phyloP scores from a whole-genome alignment of 2,113 vertebrate genomes.

The Prionailurus bengalensis region DNA sequence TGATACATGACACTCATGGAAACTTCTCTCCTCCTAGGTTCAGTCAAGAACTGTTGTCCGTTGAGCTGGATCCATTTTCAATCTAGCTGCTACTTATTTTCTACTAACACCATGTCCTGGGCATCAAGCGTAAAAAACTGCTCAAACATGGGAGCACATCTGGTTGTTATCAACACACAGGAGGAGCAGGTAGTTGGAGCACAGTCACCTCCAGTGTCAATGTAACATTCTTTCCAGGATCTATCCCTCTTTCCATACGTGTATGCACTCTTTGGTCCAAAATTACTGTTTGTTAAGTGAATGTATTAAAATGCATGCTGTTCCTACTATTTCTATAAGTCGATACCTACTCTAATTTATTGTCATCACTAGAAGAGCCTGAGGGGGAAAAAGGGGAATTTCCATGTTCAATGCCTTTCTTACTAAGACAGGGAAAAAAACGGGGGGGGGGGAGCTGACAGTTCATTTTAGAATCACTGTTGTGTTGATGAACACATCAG shows the following conservation, averaged over 20 bases:
- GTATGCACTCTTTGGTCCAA: neutral
- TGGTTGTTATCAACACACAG: slow-evolving; percentile 81
- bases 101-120: slow-evolving; percentile 35
- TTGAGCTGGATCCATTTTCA: slow-evolving; percentile 77
- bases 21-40: slow-evolving; percentile 54
- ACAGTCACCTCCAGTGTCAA: neutral
- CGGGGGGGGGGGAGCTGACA: too few relatives aligned
- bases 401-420: neutral
- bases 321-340: neutral
- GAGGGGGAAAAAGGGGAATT: neutral
- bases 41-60: slow-evolving; percentile 64
- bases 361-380: neutral
- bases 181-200: slow-evolving; percentile 82
- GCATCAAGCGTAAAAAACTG: slow-evolving; percentile 77
- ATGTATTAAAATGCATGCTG: neutral
- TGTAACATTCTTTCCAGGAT: neutral
- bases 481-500: neutral
- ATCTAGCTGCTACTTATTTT: slow-evolving; percentile 83
- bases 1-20: neutral
- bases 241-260: neutral
- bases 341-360: neutral
- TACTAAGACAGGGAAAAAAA: neutral
- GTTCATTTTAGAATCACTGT: neutral
- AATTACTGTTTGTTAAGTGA: neutral
- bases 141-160: slow-evolving; percentile 77